Conservation (phyloP, 2,113 vertebrate species). For the Propithecus coquereli region DNA sequence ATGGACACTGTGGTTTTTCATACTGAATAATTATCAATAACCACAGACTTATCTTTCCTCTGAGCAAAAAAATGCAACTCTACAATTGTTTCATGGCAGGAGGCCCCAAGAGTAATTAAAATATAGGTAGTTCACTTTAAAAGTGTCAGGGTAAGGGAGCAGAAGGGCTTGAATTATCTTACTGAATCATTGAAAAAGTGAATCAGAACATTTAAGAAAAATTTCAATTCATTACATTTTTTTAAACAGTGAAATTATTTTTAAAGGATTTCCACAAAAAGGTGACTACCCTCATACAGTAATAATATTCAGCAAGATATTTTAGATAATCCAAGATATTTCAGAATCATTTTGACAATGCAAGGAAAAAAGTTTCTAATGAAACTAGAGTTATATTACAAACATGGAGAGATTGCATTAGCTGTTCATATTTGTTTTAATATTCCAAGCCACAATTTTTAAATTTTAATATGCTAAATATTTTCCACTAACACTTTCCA, state of each 20-base stretch:
- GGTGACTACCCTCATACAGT: neutral
- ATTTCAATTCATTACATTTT: conserved; percentile 19
- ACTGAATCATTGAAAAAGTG: neutral
- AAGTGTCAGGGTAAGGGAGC: neutral
- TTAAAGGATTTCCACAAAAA: neutral
- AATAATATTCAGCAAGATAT: neutral
- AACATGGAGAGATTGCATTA: neutral
- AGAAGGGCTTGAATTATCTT: neutral
- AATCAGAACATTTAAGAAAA: conserved; percentile 9
- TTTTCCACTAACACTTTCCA: neutral
- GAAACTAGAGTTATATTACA: neutral
- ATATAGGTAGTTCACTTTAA: neutral
- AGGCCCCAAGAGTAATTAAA: neutral
- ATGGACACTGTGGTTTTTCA: neutral
- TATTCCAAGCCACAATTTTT: neutral
- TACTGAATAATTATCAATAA: neutral
- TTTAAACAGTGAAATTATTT: conserved; percentile 6
- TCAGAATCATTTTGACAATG: neutral
- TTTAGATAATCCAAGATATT: neutral
- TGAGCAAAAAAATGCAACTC: neutral
- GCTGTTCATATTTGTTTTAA: neutral
- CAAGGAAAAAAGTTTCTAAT: neutral
- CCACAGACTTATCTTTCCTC: neutral
- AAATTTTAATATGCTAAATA: neutral
- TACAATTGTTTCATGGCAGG: neutral